These are phyloP conservation scores for Naso thynnoides DNA, from an alignment of 2,797 vertebrate genomes.

Conservation along the genomic window DNA sequence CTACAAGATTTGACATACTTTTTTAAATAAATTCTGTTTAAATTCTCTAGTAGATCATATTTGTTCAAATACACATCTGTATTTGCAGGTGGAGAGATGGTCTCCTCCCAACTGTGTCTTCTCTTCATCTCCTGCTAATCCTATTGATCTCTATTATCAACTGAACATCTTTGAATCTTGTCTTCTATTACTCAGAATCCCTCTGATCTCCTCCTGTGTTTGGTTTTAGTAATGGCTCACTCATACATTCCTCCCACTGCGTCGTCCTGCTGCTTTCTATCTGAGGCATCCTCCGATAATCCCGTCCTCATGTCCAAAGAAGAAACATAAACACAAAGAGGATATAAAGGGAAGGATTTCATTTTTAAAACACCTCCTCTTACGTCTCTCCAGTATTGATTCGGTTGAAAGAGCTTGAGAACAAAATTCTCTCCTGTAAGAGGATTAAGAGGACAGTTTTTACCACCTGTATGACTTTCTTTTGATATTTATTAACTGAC, in stretches of 20 bases:
- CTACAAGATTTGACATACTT: too few species aligned
- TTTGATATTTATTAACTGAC: not conserved
- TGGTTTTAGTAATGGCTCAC: slow-evolving; percentile 23
- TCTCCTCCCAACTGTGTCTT: too few species aligned
- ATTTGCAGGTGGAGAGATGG: too few species aligned
- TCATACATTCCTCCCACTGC: slow-evolving; percentile 9
- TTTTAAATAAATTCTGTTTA: too few species aligned
- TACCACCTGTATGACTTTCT: slow-evolving; percentile 10
- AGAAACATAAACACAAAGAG: slow-evolving; percentile 20
- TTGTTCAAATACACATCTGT: too few species aligned
- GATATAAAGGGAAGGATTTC: not conserved
- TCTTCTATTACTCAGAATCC: slow-evolving; percentile 40
- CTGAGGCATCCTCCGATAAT: slow-evolving; percentile 42
- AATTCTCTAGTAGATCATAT: too few species aligned
- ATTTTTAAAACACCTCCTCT: not conserved
- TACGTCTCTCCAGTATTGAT: slow-evolving; percentile 9
- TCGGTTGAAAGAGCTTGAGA: slow-evolving; percentile 2
- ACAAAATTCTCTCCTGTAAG: not conserved
- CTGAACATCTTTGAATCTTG: slow-evolving; percentile 22
- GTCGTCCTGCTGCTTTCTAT: slow-evolving; percentile 36
- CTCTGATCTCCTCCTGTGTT: slow-evolving; percentile 17
- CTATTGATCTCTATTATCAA: slow-evolving; percentile 38
- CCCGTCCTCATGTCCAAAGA: slow-evolving; percentile 13
- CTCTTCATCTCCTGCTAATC: slow-evolving; percentile 34
- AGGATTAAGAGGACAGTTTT: slow-evolving; percentile 24